Evolutionary conservation across 2,113 vertebrate species (phyloP).

Genomic region (Apus apus): DNA sequence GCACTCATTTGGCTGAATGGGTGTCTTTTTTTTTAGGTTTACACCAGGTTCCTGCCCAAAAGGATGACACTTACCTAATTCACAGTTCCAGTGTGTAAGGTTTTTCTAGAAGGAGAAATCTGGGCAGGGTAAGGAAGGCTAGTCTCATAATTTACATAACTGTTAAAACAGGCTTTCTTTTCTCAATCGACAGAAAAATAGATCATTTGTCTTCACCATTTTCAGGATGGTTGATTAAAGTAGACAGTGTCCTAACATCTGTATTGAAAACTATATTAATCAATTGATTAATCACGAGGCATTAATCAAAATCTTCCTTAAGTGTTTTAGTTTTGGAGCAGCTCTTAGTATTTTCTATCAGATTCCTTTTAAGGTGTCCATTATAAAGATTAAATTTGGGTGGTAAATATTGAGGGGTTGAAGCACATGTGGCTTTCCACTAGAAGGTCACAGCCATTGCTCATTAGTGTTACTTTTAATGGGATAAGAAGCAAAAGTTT

Average conservation of each 20-base stretch:
- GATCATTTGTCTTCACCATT: conserved; percentile 89
- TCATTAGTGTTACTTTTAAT: conserved; percentile 90
- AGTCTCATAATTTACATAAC: conserved; percentile 77
- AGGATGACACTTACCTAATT: conserved; percentile 78
- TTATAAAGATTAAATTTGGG: conserved; percentile 89
- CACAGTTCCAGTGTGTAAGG: conserved; percentile 68
- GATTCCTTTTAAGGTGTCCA: conserved; percentile 88
- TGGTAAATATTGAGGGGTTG: conserved; percentile 83
- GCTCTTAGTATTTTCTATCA: conserved; percentile 87
- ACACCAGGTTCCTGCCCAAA: conserved; percentile 72
- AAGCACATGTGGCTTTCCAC: conserved; percentile 77
- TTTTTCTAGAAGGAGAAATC: conserved; percentile 74
- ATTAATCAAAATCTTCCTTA: conserved; percentile 90
- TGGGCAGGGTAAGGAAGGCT: conserved; percentile 64
- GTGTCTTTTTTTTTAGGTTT: conserved; percentile 54
- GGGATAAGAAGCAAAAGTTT: conserved; percentile 86
- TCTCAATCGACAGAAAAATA: conserved; percentile 72
- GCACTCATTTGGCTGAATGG: conserved; percentile 64
- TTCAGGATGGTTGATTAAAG: conserved; percentile 92
- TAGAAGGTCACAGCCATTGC: conserved; percentile 80
- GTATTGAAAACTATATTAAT: conserved; percentile 98
- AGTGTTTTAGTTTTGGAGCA: conserved; percentile 85
- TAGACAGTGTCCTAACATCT: conserved; percentile 96
- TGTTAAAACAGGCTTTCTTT: conserved; percentile 75
- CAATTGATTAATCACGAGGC: conserved; percentile 96